Base-by-base conservation (phyloP, 2,797 vertebrate genomes). In the Siniperca undulata region DNA sequence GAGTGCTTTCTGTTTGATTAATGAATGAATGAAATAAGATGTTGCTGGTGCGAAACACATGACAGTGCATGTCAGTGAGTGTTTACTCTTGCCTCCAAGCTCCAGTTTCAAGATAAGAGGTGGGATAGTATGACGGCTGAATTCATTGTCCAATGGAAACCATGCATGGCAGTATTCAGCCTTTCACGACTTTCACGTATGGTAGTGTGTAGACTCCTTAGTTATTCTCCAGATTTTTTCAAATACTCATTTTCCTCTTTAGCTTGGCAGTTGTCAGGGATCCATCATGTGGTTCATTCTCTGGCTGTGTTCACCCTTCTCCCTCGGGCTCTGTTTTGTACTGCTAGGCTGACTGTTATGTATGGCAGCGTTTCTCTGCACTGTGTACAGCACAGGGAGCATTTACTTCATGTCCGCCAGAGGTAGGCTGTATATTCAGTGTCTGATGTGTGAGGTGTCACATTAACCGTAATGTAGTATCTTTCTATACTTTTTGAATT, bases 361-460 rank as follows among this genome's bases (percentile, higher is more conserved):
- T 96, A 96, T 93, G 95, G 94, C 82, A 91, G 79, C 86, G 58
- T 90, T 88, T 88, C 85, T 90, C 88, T 95, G 89, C 86, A 92
- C 87, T 95, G 88, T 89, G 94, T 93, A 90, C 94, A 73, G 74
- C 96, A 92, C 80, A 77, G 95, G 83, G 95, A 97, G 77, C 92
- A 87, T 78, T 96, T 96, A 71, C 93, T 96, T 87, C 96, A 96
- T 82, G 95, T 96, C 77, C 92, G 96, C 62, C 96, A 96, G 96
- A 97, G 97, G 97, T 97, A 96, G 95, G 96, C 62, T 60, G 40
- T 22, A 10, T 77, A 52, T 64, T 68, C 13, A n/a, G 14, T n/a
- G 30, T 59, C 7, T 46, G 20, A 22, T 24, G 12, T 50, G 4
- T 34, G 27, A 55, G 27, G 27, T 24, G 5, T 59, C 38, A 7